Percentiles rank a stretch among this genome's conserved stretches.
phyloP scores from a whole-genome alignment of 1,140 invertebrate genomes.

The Penaeus indicus region DNA sequence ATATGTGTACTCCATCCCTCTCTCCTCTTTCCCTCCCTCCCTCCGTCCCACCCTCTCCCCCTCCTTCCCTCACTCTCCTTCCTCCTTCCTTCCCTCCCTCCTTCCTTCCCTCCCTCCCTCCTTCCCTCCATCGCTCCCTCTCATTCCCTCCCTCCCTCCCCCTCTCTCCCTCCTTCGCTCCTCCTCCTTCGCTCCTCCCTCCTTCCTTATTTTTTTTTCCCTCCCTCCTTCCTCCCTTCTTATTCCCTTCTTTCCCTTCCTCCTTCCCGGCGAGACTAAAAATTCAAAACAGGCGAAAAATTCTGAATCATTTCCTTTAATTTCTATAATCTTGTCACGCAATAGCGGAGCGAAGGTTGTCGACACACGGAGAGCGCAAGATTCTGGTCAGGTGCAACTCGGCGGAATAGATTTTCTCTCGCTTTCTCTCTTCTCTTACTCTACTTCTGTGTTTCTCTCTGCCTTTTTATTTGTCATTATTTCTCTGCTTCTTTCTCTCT shows the following conservation, averaged over 20 bases:
- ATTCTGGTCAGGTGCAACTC: no score
- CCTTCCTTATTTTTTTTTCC: no score
- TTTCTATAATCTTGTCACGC: not conserved
- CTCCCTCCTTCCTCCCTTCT: conserved; percentile 12
- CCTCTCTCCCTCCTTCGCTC: not conserved
- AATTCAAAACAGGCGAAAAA: no score
- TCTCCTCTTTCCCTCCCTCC: not conserved
- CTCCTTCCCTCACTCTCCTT: not conserved
- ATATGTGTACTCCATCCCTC: not conserved
- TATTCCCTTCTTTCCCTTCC: conserved; percentile 8
- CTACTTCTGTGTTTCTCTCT: no score
- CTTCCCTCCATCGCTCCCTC: not conserved
- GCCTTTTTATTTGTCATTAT: no score
- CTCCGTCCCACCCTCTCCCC: not conserved
- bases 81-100: not conserved
- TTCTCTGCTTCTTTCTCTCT: no score
- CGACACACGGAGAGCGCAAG: no score
- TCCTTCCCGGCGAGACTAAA: no score
- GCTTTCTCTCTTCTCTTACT: no score
- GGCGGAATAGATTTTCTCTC: no score
- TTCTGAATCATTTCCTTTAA: no score
- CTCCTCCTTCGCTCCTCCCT: not conserved
- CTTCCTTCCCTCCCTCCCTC: not conserved
- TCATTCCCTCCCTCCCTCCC: not conserved
- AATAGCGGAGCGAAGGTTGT: not conserved